Evolutionary conservation across 2,113 vertebrate species (phyloP).

Genomic region (Nycticebus coucang): DNA sequence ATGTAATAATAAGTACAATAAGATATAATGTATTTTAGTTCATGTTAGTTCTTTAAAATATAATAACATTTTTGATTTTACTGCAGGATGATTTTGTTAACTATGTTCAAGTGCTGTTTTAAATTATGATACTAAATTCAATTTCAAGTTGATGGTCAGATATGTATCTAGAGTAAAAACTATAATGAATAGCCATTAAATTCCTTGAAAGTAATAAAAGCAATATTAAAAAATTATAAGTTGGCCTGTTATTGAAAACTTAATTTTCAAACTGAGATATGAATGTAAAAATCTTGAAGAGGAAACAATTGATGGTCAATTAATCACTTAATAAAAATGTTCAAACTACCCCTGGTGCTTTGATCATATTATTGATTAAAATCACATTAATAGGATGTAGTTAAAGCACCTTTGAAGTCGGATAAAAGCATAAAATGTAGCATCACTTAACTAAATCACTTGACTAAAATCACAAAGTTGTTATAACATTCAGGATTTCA

Average conservation of each 20-base stretch:
- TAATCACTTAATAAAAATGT: neutral
- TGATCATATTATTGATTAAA: neutral
- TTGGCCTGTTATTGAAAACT: neutral
- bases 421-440: neutral
- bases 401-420: neutral
- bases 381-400: neutral
- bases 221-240: neutral
- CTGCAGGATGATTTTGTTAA: neutral
- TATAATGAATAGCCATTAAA: neutral
- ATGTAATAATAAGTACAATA: neutral
- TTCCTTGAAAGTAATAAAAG: neutral
- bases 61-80: neutral
- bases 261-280: neutral
- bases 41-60: neutral
- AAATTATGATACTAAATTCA: slow-evolving; percentile 31
- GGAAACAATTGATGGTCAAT: neutral
- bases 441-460: neutral
- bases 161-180: neutral
- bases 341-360: neutral
- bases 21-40: neutral
- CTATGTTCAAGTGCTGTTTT: neutral
- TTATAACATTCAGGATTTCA: neutral
- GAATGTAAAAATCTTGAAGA: neutral
- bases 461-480: neutral
- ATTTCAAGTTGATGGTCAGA: neutral